These are phyloP conservation scores for Laothoe populi DNA, from an alignment of 2,888 invertebrate species.

Conservation along the genomic window DNA sequence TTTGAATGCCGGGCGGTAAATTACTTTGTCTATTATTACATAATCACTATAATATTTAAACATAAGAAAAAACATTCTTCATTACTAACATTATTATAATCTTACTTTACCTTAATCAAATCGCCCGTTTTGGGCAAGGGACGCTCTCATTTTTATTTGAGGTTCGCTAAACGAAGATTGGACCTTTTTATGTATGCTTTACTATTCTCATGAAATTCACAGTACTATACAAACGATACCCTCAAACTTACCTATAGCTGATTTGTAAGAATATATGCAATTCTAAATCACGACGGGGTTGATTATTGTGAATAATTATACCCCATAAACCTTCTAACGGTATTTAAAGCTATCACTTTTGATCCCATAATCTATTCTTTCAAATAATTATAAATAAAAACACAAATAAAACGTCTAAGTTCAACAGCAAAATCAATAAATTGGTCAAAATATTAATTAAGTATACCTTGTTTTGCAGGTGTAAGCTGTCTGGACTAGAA, in stretches of 20 bases:
- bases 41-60: background rate
- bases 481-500: constrained; percentile 52
- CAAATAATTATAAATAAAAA: background rate
- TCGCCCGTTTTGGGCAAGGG: too few relatives aligned
- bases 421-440: background rate
- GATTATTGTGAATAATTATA: background rate
- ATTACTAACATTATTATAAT: too few relatives aligned
- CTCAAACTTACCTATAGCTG: too few relatives aligned
- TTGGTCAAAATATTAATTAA: constrained; percentile 9
- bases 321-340: constrained; percentile 6
- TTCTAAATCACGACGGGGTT: background rate
- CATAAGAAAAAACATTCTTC: too few relatives aligned
- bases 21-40: constrained; percentile 6
- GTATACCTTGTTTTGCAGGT: constrained; percentile 62
- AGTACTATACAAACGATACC: too few relatives aligned
- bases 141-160: too few relatives aligned
- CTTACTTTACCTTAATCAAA: too few relatives aligned
- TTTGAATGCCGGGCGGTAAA: background rate
- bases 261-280: background rate
- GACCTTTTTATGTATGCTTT: too few relatives aligned
- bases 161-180: too few relatives aligned
- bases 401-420: background rate
- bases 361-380: background rate
- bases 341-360: background rate
- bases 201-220: too few relatives aligned